Evolutionary conservation across 2,797 vertebrate species (phyloP), one percentile per base, ranked within the genome.

Genomic region (Phrynocephalus guinanensis): DNA sequence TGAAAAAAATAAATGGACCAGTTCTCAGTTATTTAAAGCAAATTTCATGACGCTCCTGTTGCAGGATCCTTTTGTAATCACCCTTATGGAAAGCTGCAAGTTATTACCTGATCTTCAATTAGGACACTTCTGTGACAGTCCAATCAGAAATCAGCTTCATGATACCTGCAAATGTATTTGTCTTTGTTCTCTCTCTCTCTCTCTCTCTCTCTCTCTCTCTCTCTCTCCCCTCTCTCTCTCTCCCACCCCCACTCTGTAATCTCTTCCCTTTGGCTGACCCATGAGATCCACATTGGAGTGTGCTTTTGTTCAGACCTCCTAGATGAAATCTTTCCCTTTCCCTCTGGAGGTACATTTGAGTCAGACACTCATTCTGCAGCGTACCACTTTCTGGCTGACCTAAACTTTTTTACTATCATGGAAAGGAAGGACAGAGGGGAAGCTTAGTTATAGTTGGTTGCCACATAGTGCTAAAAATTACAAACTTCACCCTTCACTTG

Each of bases 91-190:
- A 60, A 73, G 33, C 67, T 73, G 56, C 70, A 73, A 6, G 9
- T 52, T 70, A 38, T 26, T 5, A 8, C 73, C 71, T 80, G 52
- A 73, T 22, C 16, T 60, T 82, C 50, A 26, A 52, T 68, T 48
- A 67, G 79, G 79, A 28, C 50, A 71, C 48, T 67, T 52, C 33
- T 52, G 22, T 56, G 44, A 80, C 87, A 82, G 63, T 50, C 72
- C 84, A 67, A n/a, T 79, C 75, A 83, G 68, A 89, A 86, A 83
- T 83, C 84, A 75, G 88, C 88, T 83, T 85, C 67, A 82, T 75
- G 68, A 67, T 52, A 15, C 22, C 30, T 2, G 83, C 60, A 28
- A 20, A 20, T 56, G 28, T 73, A 20, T 26, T 84, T 56, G 9
- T 56, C 52, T 56, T 13, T 56, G 38, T 11, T 56, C 52, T 56